phyloP scores from a whole-genome alignment of 1,140 invertebrate genomes.

The Copidosoma floridanum region DNA sequence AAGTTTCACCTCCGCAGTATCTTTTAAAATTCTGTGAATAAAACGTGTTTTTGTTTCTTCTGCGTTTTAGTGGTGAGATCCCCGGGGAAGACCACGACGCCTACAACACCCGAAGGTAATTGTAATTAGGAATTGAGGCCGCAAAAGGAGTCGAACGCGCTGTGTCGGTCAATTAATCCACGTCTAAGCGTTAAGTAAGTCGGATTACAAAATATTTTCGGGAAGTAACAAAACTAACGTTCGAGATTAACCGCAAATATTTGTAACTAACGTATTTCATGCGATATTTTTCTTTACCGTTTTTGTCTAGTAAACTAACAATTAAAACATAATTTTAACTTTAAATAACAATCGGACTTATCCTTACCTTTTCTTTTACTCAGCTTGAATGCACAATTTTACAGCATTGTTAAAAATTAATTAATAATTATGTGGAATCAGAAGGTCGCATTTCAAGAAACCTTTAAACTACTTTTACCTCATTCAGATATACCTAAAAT shows the following conservation, averaged over 20 bases:
- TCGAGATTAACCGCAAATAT: conserved; percentile 36
- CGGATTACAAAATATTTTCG: conserved; percentile 52
- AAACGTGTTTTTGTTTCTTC: conserved; percentile 48
- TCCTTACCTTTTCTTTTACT: conserved; percentile 22
- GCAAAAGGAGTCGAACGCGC: conserved; percentile 53
- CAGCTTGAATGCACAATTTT: not conserved
- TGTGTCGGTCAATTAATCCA: conserved; percentile 54
- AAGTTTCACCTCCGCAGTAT: too few relatives aligned
- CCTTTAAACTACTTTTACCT: too few relatives aligned
- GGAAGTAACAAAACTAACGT: conserved; percentile 46
- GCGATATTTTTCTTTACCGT: not conserved
- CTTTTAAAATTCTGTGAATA: conserved; percentile 33
- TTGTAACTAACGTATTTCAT: conserved; percentile 8
- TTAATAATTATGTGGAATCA: too few relatives aligned
- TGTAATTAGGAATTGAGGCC: conserved; percentile 59
- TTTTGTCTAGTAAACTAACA: not conserved
- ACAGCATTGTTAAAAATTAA: not conserved
- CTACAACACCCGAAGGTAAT: conserved; percentile 59
- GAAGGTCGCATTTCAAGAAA: too few relatives aligned
- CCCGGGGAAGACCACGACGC: conserved; percentile 54
- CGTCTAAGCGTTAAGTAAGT: conserved; percentile 58
- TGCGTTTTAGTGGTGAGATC: conserved; percentile 58
- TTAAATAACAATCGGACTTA: conserved; percentile 20
- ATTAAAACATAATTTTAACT: not conserved
- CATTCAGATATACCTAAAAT: too few relatives aligned